phyloP scores from a whole-genome alignment of 1,140 invertebrate species.

The Apolygus lucorum region DNA sequence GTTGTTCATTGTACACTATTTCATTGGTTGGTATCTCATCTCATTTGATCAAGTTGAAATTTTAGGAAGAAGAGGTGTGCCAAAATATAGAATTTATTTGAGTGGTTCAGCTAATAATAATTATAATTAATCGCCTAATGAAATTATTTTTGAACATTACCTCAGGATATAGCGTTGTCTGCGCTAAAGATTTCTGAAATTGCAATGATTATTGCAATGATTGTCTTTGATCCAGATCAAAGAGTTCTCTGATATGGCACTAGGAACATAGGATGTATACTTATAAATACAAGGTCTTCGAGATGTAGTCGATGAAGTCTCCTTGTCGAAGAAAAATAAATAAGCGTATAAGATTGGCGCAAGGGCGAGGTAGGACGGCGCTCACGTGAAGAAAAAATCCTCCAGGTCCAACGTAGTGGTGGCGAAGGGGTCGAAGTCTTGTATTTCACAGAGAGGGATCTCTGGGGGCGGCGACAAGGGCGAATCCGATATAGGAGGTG shows the following conservation, averaged over 20 bases:
- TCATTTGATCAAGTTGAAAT: too few relatives aligned
- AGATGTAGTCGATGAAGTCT: not conserved
- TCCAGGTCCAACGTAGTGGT: conserved; percentile 4
- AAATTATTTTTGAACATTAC: too few relatives aligned
- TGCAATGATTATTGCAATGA: not conserved
- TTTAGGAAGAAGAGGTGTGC: too few relatives aligned
- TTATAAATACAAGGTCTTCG: not conserved
- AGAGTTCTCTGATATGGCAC: not conserved
- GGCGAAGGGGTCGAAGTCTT: conserved; percentile 19
- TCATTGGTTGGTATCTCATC: too few relatives aligned
- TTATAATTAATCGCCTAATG: too few relatives aligned
- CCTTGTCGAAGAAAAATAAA: not conserved
- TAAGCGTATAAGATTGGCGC: conserved; percentile 4
- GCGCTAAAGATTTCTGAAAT: not conserved
- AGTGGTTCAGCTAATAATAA: too few relatives aligned
- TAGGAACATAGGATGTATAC: conserved; percentile 11
- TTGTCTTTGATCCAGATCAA: not conserved
- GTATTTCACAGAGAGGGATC: conserved; percentile 3
- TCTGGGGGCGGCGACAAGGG: conserved; percentile 15
- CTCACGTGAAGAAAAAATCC: conserved; percentile 13
- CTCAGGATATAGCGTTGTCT: too few relatives aligned
- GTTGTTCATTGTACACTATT: too few relatives aligned
- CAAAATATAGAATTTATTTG: too few relatives aligned
- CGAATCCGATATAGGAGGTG: conserved; percentile 23
- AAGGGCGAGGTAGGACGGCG: not conserved